Evolutionary conservation across 2,113 vertebrate species (phyloP).

Genomic region (Sprattus sprattus): DNA sequence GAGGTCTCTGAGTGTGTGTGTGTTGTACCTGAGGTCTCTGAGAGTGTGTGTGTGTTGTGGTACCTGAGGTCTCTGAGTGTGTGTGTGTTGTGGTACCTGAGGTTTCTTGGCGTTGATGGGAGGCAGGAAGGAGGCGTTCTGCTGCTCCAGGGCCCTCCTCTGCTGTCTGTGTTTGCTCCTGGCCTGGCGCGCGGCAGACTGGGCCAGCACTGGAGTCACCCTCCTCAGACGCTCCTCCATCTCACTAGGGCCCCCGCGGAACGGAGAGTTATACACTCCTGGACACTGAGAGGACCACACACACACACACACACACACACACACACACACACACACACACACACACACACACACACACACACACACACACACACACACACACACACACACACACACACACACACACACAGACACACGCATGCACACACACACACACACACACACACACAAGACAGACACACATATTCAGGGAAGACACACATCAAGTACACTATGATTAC

Average conservation of each 20-base stretch:
- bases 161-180: conserved; percentile 37
- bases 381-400: too few species aligned
- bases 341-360: neutral
- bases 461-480: neutral
- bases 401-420: too few species aligned
- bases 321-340: neutral
- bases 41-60: conserved; percentile 22
- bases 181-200: conserved; percentile 35
- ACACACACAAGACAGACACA: neutral
- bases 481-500: neutral
- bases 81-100: conserved; percentile 72
- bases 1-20: conserved; percentile 21
- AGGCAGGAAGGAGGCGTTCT: conserved; percentile 65
- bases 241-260: conserved; percentile 77
- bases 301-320: conserved; percentile 25
- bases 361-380: neutral
- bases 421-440: neutral
- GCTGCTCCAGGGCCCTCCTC: conserved; percentile 55
- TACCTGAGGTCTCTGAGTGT: conserved; percentile 80
- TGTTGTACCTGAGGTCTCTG: too few species aligned
- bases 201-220: conserved; percentile 71
- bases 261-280: conserved; percentile 91
- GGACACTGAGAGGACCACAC: conserved; percentile 69
- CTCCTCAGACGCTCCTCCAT: conserved; percentile 81
- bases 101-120: conserved; percentile 74